Percentiles rank a stretch among this genome's conserved stretches.
phyloP scores from a whole-genome alignment of 2,888 invertebrate genomes.

The Hypomecis atomaria region DNA sequence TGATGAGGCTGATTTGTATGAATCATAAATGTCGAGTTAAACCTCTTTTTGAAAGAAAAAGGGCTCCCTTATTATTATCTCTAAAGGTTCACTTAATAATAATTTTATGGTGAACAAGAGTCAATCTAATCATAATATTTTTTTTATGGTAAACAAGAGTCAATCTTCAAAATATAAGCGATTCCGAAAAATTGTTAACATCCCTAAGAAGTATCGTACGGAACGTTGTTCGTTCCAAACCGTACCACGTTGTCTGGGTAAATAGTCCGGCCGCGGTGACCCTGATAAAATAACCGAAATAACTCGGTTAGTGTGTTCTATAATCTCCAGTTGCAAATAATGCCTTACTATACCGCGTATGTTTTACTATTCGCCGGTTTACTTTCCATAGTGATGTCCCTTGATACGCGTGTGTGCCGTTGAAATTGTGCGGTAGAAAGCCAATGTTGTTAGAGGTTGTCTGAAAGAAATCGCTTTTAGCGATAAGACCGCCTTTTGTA shows the following conservation, averaged over 20 bases:
- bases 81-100: too few species aligned
- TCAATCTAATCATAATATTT: too few species aligned
- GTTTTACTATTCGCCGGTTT: slow-evolving; percentile 18
- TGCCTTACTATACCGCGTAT: slow-evolving; percentile 40
- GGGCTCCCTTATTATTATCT: too few species aligned
- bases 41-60: too few species aligned
- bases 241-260: slow-evolving; percentile 52
- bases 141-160: too few species aligned
- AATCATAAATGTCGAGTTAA: too few species aligned
- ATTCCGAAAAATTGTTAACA: background rate
- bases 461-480: too few species aligned
- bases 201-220: slow-evolving; percentile 3
- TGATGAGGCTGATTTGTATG: too few species aligned
- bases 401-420: background rate
- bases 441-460: too few species aligned
- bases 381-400: slow-evolving; percentile 15
- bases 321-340: slow-evolving; percentile 63
- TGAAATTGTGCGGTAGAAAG: background rate
- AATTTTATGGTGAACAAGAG: too few species aligned
- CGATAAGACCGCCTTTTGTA: too few species aligned
- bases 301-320: slow-evolving; percentile 65
- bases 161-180: too few species aligned
- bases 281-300: slow-evolving; percentile 78
- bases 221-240: slow-evolving; percentile 39
- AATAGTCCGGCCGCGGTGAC: slow-evolving; percentile 62